A percentile compares a stretch with the other conserved stretches of the same genome.
These are phyloP conservation scores for Phalera bucephala DNA, from an alignment of 2,888 invertebrate species.

Conservation along the genomic window DNA sequence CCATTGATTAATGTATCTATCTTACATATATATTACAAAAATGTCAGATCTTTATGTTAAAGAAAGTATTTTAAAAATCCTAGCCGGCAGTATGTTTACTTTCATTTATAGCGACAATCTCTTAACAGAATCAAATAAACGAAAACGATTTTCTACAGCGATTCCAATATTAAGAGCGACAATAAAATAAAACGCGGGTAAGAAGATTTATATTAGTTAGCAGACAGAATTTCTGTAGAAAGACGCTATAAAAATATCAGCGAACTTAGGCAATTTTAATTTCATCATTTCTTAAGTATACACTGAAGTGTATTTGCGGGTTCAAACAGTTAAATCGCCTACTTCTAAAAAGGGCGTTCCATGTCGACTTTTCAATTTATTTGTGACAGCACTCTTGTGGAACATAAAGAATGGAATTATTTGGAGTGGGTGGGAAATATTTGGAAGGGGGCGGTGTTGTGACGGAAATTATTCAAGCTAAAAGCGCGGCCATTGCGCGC, in stretches of 20 bases:
- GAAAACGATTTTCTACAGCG: background rate
- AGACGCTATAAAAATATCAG: slow-evolving; percentile 7
- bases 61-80: too few relatives aligned
- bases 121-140: background rate
- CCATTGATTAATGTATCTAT: too few relatives aligned
- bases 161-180: slow-evolving; percentile 1
- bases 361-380: slow-evolving; percentile 49
- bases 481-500: slow-evolving; percentile 45
- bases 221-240: slow-evolving; percentile 1
- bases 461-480: slow-evolving; percentile 60
- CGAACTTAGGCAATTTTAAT: slow-evolving; percentile 13
- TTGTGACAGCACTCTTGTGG: slow-evolving; percentile 43
- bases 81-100: background rate
- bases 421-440: slow-evolving; percentile 35
- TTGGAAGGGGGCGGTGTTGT: slow-evolving; percentile 45
- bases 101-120: background rate
- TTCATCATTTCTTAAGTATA: slow-evolving; percentile 15
- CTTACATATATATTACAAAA: too few relatives aligned
- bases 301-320: slow-evolving; percentile 41
- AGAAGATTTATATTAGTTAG: slow-evolving; percentile 3
- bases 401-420: slow-evolving; percentile 49
- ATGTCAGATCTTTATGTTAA: too few relatives aligned
- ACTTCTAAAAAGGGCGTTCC: slow-evolving; percentile 16
- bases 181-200: background rate
- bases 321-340: slow-evolving; percentile 31